Base-by-base conservation (phyloP, 2,888 invertebrate species). In the Xestobium rufovillosum region DNA sequence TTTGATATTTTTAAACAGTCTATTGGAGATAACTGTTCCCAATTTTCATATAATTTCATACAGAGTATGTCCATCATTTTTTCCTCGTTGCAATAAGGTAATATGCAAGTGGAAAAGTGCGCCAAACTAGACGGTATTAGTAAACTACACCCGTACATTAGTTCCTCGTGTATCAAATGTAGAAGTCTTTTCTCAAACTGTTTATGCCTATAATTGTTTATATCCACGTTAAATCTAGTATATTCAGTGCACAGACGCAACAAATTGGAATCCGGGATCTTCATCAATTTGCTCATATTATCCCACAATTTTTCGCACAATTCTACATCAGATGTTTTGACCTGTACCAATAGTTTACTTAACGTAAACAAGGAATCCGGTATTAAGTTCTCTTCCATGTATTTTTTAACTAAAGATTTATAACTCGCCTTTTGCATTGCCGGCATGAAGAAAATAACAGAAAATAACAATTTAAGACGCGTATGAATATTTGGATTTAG, bases 191-290 rank as follows among this genome's bases (percentile, higher is more conserved):
- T 62, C 48, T 75, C 75, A 40, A 74, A 61, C 4, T 55, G 51
- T n/a, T 50, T 45, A 45, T 71, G 65, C 1, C 73, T 60, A 50
- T 70, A 74, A 4, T 69, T 68, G 3, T 69, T 67, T 2, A 73
- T 50, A 49, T 72, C 70, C 35, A 67, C 68, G 43, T 69, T 69
- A 47, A 73, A 75, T 49, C 68, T 63, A 62, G 73, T 67, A 47
- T 75, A 76, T 19, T 19, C 23, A 19, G 23, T 19, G n/a, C n/a
- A 19, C n/a, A n/a, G 6, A 8, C n/a, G 6, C 23, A 19, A 19
- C n/a, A n/a, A n/a, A n/a, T n/a, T n/a, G n/a, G n/a, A n/a, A 19
- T 19, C 23, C 6, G n/a, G 6, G n/a, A 19, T 8, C n/a, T 19
- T 19, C 6, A 8, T n/a, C 23, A 19, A 19, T 19, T 19, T 19